Evolutionary conservation across 2,888 invertebrate species (phyloP), one percentile per base, ranked within the genome.

Genomic region (Nudaria mundana): DNA sequence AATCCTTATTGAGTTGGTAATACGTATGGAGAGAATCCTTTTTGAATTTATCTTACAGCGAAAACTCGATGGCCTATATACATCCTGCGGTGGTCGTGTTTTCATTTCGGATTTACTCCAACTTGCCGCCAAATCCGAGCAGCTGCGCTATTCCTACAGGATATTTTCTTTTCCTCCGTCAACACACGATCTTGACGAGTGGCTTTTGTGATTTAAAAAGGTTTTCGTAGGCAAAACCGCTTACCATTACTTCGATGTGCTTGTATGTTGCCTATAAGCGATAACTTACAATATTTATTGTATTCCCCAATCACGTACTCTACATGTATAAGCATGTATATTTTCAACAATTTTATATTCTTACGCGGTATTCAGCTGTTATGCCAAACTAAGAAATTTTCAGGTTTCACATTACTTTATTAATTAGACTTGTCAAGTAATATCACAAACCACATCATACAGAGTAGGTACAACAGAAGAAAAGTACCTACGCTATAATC

Each of bases 151-250:
- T 78, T 80, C 71, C 68, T 64, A 73, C 71, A 68, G 76, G 76
- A 76, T 85, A 77, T 86, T 86, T 87, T 85, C 81, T 80, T 86
- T 85, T 81, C 79, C 78, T 74, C 70, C 63, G 72, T 74, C 78
- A 66, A 81, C 79, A 79, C 75, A 69, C 71, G 83, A 85, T 85
- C 84, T 80, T 82, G 78, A 81, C 75, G 76, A 81, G 79, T 84
- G 73, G 81, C 79, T 87, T 84, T 86, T 84, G 82, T 80, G 84
- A 82, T 86, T 86, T 86, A 82, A 85, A 86, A 86, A 85, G 84
- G 85, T 87, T 85, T 82, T 68, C 75, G 61, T 55, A 66, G 55
- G 73, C 69, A 81, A 84, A 83, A 75, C 77, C 80, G 83, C 83
- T 84, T 84, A 83, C 60, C 56, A 67, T 62, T 67, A 60, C 70